These are phyloP conservation scores for Polypterus bichir DNA, from an alignment of 2,113 vertebrate species.

Conservation along the genomic window DNA sequence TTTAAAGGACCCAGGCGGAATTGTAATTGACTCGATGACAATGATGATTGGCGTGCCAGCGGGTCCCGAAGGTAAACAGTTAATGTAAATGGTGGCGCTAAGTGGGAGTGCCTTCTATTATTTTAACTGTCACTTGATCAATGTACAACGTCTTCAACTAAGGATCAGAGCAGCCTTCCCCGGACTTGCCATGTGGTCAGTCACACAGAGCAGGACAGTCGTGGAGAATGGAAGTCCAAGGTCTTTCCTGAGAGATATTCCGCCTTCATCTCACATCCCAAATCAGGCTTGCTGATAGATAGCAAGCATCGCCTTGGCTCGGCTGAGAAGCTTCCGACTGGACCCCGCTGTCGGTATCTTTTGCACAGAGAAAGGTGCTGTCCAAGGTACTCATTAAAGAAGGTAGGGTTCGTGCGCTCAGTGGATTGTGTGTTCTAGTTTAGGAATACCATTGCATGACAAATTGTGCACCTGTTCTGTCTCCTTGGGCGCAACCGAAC, in stretches of 20 bases:
- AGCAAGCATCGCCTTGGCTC: background rate
- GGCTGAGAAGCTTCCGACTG: too few species aligned
- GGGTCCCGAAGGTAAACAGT: slow-evolving; percentile 40
- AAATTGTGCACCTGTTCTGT: too few species aligned
- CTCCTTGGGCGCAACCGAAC: too few species aligned
- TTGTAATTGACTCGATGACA: slow-evolving; percentile 27
- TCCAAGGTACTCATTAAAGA: background rate
- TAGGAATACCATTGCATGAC: too few species aligned
- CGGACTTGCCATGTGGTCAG: slow-evolving; percentile 55
- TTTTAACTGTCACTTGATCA: slow-evolving; percentile 70
- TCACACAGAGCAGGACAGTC: slow-evolving; percentile 39
- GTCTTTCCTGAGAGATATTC: slow-evolving; percentile 19
- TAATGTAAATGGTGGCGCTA: slow-evolving; percentile 43
- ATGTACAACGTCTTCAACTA: slow-evolving; percentile 40
- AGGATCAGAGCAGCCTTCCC: slow-evolving; percentile 39
- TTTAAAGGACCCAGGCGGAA: slow-evolving; percentile 25
- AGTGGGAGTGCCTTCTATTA: slow-evolving; percentile 76
- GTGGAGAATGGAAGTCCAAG: slow-evolving; percentile 47
- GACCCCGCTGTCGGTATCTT: too few species aligned
- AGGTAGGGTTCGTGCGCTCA: background rate
- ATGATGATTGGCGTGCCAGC: slow-evolving; percentile 27
- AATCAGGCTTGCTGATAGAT: background rate
- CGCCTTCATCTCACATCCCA: background rate
- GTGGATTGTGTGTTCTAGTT: too few species aligned
- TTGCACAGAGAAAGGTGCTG: background rate